Evolutionary conservation across 2,113 vertebrate species (phyloP).

Genomic region (Sapayoa aenigma): DNA sequence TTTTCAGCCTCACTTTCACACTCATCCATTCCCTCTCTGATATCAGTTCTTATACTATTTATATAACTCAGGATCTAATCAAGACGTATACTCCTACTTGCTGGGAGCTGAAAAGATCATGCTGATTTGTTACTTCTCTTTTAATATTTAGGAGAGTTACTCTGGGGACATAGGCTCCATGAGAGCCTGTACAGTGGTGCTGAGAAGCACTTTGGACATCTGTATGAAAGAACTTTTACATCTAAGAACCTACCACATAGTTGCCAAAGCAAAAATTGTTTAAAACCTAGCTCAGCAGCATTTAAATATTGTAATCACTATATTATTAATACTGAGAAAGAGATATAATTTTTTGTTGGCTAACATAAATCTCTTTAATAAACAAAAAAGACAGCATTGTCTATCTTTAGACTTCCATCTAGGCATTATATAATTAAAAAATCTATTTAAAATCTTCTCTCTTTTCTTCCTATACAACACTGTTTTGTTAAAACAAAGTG

Average conservation of each 20-base stretch:
- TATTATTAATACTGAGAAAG: neutral
- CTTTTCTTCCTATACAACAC: neutral
- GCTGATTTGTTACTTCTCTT: conserved; percentile 50
- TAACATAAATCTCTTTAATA: neutral
- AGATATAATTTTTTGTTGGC: neutral
- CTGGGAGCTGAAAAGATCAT: conserved; percentile 47
- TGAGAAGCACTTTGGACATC: neutral
- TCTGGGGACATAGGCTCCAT: neutral
- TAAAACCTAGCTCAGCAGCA: neutral
- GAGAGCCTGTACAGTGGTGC: neutral
- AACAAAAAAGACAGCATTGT: neutral
- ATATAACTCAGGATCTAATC: conserved; percentile 65
- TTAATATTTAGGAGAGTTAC: conserved; percentile 48
- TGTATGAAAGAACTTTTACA: neutral
- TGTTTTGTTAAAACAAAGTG: neutral
- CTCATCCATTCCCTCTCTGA: conserved; percentile 38
- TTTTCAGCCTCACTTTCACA: conserved; percentile 51
- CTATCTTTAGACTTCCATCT: neutral
- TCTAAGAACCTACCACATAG: neutral
- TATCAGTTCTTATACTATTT: conserved; percentile 62
- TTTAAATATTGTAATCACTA: neutral
- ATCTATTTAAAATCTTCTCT: neutral
- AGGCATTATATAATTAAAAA: neutral
- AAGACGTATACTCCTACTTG: conserved; percentile 43
- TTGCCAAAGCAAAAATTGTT: neutral